phyloP scores from a whole-genome alignment of 1,140 invertebrate species.

The Danaus plexippus region DNA sequence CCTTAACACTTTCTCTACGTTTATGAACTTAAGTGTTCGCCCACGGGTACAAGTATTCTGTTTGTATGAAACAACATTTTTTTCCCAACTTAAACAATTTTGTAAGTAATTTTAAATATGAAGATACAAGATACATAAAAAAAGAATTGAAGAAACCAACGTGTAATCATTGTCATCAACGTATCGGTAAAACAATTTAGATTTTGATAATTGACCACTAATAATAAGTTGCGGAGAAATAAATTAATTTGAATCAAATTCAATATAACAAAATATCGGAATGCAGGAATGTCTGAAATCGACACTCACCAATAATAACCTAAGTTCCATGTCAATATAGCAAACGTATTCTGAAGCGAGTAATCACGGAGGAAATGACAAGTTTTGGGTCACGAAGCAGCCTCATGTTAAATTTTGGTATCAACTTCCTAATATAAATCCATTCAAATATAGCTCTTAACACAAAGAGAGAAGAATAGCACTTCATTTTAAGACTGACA shows the following conservation, averaged over 20 bases:
- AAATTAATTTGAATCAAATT: too few species aligned
- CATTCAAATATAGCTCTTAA: conserved; percentile 26
- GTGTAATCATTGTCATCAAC: too few species aligned
- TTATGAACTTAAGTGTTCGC: conserved; percentile 11
- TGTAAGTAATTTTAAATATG: too few species aligned
- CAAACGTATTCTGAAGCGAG: conserved; percentile 42
- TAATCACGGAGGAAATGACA: conserved; percentile 65
- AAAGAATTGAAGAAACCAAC: too few species aligned
- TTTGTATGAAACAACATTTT: too few species aligned
- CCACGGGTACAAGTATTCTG: too few species aligned
- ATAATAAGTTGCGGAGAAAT: too few species aligned
- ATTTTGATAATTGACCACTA: too few species aligned
- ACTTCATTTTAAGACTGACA: too few species aligned
- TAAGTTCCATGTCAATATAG: conserved; percentile 50
- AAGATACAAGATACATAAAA: too few species aligned
- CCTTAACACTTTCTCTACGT: conserved; percentile 35
- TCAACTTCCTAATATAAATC: conserved; percentile 11
- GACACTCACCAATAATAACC: conserved; percentile 53
- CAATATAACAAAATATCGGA: conserved; percentile 24
- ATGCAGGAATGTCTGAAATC: conserved; percentile 33
- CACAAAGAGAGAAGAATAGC: conserved; percentile 3
- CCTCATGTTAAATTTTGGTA: conserved; percentile 17
- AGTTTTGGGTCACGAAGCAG: conserved; percentile 55
- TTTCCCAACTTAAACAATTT: too few species aligned
- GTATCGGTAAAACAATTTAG: too few species aligned